Evolutionary conservation across 1,140 invertebrate genomes (phyloP), one percentile per base, ranked within the genome.

Genomic region (Leptonema lineaticorne): DNA sequence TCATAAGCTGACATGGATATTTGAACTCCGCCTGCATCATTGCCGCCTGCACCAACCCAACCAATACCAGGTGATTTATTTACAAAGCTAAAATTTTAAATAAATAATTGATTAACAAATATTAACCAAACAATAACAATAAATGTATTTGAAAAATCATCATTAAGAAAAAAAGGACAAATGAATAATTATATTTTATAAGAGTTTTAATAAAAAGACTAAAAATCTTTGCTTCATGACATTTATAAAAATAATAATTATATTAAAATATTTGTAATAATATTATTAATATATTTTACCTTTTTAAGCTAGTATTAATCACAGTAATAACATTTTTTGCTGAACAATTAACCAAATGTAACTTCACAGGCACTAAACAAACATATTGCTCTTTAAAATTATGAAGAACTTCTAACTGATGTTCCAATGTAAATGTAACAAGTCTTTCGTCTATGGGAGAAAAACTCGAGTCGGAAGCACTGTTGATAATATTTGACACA

Each of bases 331-430:
- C 78, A 6, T 79, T 75, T 16, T 77, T 74, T 46, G 76, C 76
- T 50, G 81, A 81, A 70, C 81, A 83, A 69, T 83, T 83, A 14
- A 83, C 80, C 48, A 86, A 75, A 63, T 85, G 79, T 33, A 85
- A 76, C 57, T 78, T 79, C 4, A 86, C 78, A 27, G 83, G 85
- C 59, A 86, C 78, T 30, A 84, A 72, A 75, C 85, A 86, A 26
- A 85, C 69, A 73, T 79, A 82, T 30, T 72, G 78, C 53, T 76
- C 71, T 53, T 77, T 76, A 70, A 86, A 86, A 74, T 85, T 76
- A 69, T 86, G 84, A 56, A 74, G 74, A n/a, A 86, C 78, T 65
- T 77, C 70, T 28, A 79, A 75, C 20, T 79, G 78, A 74, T 85
- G 82, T 67, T 84, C 78, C 62, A 86, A 72, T 75, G 77, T 81